A percentile compares a stretch with the other conserved stretches of the same genome.
Evolutionary conservation across 2,113 vertebrate species (phyloP).

Genomic region (Acinonyx jubatus): DNA sequence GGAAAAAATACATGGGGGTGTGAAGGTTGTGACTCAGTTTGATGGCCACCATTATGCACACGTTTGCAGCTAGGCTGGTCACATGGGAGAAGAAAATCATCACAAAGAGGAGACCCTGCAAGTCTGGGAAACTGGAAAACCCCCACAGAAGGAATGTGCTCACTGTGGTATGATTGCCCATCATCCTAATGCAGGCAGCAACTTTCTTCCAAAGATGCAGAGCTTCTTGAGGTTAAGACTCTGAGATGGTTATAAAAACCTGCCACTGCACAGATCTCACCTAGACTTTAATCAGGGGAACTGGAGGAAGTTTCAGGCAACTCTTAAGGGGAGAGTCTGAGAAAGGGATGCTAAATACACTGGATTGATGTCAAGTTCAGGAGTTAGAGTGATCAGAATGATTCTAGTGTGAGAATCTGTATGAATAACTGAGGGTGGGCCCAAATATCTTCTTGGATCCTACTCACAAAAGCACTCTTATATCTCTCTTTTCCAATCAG

Average conservation of each 20-base stretch:
- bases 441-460: neutral
- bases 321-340: neutral
- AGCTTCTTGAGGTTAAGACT: neutral
- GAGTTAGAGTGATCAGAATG: neutral
- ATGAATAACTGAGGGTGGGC: neutral
- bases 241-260: neutral
- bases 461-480: neutral
- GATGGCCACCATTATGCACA: slow-evolving; percentile 39
- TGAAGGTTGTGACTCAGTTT: slow-evolving; percentile 44
- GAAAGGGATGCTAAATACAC: neutral
- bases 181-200: neutral
- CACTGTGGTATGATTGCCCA: neutral
- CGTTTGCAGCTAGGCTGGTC: slow-evolving; percentile 33
- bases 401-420: neutral
- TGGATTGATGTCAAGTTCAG: neutral
- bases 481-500: neutral
- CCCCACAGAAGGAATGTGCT: slow-evolving; percentile 52
- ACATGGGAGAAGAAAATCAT: slow-evolving; percentile 12
- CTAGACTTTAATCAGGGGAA: neutral
- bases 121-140: slow-evolving; percentile 56
- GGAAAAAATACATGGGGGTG: slow-evolving; percentile 42
- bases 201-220: neutral
- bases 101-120: slow-evolving; percentile 31
- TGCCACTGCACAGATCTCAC: neutral
- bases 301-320: neutral